Evolutionary conservation across 2,888 invertebrate genomes (phyloP).

Genomic region (Invenusta paracnida): DNA sequence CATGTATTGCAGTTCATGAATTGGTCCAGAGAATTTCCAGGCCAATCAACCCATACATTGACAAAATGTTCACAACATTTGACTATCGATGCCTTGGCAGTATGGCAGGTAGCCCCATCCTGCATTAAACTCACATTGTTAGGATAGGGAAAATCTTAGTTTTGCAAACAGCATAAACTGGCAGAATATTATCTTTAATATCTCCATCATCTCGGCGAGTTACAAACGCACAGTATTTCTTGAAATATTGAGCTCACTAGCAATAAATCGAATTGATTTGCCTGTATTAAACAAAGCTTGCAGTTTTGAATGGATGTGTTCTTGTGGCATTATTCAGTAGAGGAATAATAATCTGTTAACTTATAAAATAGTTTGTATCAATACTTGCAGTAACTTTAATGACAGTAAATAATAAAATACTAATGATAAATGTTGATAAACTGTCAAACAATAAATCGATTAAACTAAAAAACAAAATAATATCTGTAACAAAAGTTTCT

Average conservation of each 20-base stretch:
- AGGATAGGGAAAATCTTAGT: not conserved
- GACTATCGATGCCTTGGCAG: not conserved
- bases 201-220: too few relatives aligned
- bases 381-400: too few relatives aligned
- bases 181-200: not conserved
- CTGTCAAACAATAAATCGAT: not conserved
- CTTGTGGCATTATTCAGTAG: too few relatives aligned
- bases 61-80: not conserved
- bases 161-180: not conserved
- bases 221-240: too few relatives aligned
- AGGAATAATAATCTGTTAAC: too few relatives aligned
- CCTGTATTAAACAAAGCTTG: too few relatives aligned
- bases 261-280: too few relatives aligned
- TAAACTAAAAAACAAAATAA: not conserved
- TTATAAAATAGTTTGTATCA: too few relatives aligned
- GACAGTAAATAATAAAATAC: too few relatives aligned
- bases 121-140: not conserved
- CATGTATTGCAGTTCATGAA: too few relatives aligned
- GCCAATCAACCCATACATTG: constrained; percentile 30
- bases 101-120: constrained; percentile 13
- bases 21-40: constrained; percentile 9
- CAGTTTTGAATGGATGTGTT: too few relatives aligned
- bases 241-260: too few relatives aligned
- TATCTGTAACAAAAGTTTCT: not conserved
- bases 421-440: not conserved